Evolutionary conservation across 2,888 invertebrate genomes (phyloP), one percentile per base, ranked within the genome.

Genomic region (Cheilosia impressa): DNA sequence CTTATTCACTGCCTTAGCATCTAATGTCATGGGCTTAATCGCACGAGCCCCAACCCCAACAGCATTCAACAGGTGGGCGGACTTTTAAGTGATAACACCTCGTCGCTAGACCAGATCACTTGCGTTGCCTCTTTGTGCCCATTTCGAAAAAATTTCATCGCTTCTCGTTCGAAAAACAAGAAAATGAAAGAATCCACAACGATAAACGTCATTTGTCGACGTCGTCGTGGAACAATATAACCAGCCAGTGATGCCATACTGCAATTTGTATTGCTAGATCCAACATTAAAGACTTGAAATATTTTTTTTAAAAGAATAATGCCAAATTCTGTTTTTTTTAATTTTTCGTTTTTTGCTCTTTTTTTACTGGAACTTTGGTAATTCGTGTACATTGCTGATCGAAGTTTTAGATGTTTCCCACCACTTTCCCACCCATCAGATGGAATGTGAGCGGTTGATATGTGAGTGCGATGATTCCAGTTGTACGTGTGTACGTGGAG

Each of bases 131-230:
- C 65, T 38, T 41, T 52, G 22, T 19, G 15, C 50, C 50, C 60
- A 50, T 68, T 62, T 53, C 60, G 43, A 34, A 68, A 58, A 53
- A 57, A 55, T 41, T 50, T 68, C 50, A 62, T 62, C 60, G 60
- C 60, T 65, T 72, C 78, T 72, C 47, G 72, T 77, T 58, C 68
- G 31, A 81, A 76, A n/a, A 65, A 66, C 58, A 72, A 66, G 60
- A 82, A 82, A 65, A 69, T 45, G 52, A 65, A 71, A 71, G 58
- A 76, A 72, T 55, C 27, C 47, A 2, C 41, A n/a, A 34, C 63
- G 17, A 58, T 1, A 78, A 78, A 24, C 41, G 68, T 68, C 78
- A 83, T 78, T 83, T 83, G 83, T 83, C 68, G 73, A 83, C 73
- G 78, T 78, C 78, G 72, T 78, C 66, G 68, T 83, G 73, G 57